Conservation (phyloP, 92 coral and sea anemone species). For the Desmophyllum pertusum region DNA sequence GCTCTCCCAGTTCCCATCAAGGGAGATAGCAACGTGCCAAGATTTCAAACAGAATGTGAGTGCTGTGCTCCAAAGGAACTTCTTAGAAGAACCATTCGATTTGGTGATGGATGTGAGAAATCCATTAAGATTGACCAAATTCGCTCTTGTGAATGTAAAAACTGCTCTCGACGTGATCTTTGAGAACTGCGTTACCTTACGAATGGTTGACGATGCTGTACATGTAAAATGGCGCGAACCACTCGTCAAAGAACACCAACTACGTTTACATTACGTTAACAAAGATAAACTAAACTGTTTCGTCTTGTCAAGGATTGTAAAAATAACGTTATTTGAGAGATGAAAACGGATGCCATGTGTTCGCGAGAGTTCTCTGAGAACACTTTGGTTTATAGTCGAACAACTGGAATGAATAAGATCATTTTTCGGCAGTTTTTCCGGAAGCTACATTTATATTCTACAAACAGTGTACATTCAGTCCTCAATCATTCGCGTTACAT, state of each 20-base stretch:
- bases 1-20: constrained; percentile 54
- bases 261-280: background rate
- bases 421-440: constrained; percentile 18
- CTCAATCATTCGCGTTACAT: background rate
- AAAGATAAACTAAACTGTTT: background rate
- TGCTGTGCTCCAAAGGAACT: constrained; percentile 45
- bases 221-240: background rate
- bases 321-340: background rate
- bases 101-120: constrained; percentile 39
- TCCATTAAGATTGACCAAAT: constrained; percentile 33
- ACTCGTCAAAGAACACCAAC: background rate
- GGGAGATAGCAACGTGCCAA: constrained; percentile 4
- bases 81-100: background rate
- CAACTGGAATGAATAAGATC: background rate
- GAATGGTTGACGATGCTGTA: constrained; percentile 1
- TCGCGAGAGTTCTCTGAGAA: background rate
- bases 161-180: constrained; percentile 47
- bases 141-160: constrained; percentile 52
- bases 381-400: background rate
- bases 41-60: constrained; percentile 25
- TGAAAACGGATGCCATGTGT: background rate
- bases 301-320: background rate
- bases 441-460: background rate
- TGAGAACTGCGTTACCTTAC: constrained; percentile 8
- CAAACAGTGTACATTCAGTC: background rate